Conservation (phyloP, 2,888 invertebrate species). For the Amblyteles armatorius region DNA sequence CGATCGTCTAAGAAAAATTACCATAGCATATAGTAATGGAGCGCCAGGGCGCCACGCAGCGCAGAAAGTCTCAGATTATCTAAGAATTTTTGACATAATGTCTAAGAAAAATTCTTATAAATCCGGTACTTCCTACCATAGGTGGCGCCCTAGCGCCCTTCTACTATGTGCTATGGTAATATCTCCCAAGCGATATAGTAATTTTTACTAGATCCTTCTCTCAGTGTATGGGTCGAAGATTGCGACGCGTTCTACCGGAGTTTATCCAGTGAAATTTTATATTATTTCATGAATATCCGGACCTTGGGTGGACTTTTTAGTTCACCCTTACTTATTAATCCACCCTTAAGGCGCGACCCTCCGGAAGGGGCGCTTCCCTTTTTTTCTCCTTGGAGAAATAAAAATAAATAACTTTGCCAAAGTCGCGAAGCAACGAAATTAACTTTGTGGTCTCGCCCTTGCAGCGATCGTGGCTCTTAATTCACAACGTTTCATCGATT, state of each 20-base stretch:
- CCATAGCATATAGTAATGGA: too few relatives aligned
- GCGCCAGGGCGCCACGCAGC: too few relatives aligned
- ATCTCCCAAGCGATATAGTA: too few relatives aligned
- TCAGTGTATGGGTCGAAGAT: background rate
- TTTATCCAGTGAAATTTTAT: background rate
- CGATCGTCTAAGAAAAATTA: too few relatives aligned
- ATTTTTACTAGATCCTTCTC: too few relatives aligned
- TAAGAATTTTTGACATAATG: too few relatives aligned
- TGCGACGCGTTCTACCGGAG: background rate
- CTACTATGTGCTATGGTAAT: too few relatives aligned
- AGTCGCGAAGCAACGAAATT: background rate
- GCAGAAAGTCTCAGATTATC: too few relatives aligned
- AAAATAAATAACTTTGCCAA: background rate
- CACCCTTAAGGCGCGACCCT: background rate
- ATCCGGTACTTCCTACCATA: too few relatives aligned
- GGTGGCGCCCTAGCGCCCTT: too few relatives aligned
- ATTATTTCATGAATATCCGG: background rate
- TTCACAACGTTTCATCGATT: constrained; percentile 59
- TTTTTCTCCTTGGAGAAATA: background rate
- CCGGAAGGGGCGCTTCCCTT: background rate
- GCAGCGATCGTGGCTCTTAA: constrained; percentile 4
- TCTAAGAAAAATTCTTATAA: too few relatives aligned
- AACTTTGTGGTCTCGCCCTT: constrained; percentile 10
- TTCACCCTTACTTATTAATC: background rate
- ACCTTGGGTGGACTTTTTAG: too few relatives aligned